Base-by-base conservation (phyloP, 2,797 vertebrate genomes). In the Liasis olivaceus region DNA sequence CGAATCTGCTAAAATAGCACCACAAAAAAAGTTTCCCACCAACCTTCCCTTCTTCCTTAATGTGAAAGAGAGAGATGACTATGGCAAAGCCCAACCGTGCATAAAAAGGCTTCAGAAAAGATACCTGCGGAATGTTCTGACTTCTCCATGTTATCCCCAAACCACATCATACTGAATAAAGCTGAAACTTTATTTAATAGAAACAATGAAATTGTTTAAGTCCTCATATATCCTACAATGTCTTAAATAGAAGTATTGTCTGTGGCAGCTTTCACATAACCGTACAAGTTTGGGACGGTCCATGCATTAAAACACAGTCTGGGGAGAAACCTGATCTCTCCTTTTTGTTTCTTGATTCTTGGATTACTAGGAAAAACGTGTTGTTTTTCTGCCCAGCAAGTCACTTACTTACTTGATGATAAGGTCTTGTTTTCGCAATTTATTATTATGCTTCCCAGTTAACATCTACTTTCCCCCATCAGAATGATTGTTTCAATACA, bases 401-500 rank as follows among this genome's bases (percentile, higher is more conserved):
- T 24, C 24, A 47, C 20, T 81, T 12, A 81, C 8, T 47, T 12
- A 81, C 22, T 47, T 24, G 3, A 72, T 36, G 69, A 47, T 81
- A 81, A 81, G 24, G 36, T 47, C 72, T 81, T 1, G 42, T 24
- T 81, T 81, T 54, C 17, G n/a, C 51, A 47, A 87, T 87, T 87
- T 42, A 56, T 84, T 90, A 81, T 4, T 47, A 22, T n/a, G n/a
- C 11, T 90, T 47, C 15, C 85, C 31, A 88, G 62, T 93, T 58
- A 84, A 81, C 13, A 6, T 42, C 85, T 60, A 91, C 93, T 93
- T 94, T 56, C 60, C 58, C 1, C 3, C 17, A 60, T 90, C 91
- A 87, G 95, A 51, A 87, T 81, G 28, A 60, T 95, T 81, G 72
- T 95, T 94, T 93, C 94, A 95, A 88, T 69, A 94, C 90, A 88